Conservation (phyloP, 2,113 vertebrate species). For the Girardinichthys multiradiatus region DNA sequence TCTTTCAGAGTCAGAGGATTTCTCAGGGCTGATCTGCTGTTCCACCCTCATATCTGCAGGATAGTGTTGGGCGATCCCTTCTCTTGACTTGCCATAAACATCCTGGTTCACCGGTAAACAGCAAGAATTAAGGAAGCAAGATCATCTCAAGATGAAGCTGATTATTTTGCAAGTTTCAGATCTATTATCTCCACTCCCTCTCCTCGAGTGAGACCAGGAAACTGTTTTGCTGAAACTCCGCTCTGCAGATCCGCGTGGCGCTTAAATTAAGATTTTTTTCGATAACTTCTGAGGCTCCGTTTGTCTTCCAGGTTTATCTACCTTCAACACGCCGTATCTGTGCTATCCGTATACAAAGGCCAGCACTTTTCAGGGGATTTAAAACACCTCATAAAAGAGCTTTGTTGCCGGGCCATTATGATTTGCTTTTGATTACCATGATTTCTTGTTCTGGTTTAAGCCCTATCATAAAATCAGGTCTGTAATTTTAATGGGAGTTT, state of each 20-base stretch:
- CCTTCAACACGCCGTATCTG: neutral
- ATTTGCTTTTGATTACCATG: slow-evolving; percentile 26
- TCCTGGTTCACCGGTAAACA: slow-evolving; percentile 26
- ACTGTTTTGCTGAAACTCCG: slow-evolving; percentile 4
- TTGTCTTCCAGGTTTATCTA: slow-evolving; percentile 12
- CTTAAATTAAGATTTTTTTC: slow-evolving; percentile 29
- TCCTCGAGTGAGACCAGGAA: neutral
- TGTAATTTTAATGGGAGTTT: slow-evolving; percentile 16
- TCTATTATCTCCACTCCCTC: slow-evolving; percentile 11
- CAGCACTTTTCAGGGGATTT: slow-evolving; percentile 15
- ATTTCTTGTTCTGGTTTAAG: slow-evolving; percentile 13
- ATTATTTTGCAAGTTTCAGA: slow-evolving; percentile 20
- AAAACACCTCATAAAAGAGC: slow-evolving; percentile 17
- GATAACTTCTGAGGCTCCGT: slow-evolving; percentile 29
- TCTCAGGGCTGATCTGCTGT: slow-evolving; percentile 3
- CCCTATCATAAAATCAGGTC: slow-evolving; percentile 17
- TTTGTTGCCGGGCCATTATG: slow-evolving; percentile 15
- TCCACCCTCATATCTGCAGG: neutral
- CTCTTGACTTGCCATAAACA: slow-evolving; percentile 10
- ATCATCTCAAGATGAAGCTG: slow-evolving; percentile 34
- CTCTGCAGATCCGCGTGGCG: neutral
- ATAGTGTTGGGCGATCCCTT: neutral
- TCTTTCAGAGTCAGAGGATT: neutral
- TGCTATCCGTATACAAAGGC: neutral
- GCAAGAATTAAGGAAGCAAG: slow-evolving; percentile 15